Percentiles rank a stretch among this genome's conserved stretches.
Conservation (phyloP, 2,888 invertebrate genomes). For the Callyntrura sp. region DNA sequence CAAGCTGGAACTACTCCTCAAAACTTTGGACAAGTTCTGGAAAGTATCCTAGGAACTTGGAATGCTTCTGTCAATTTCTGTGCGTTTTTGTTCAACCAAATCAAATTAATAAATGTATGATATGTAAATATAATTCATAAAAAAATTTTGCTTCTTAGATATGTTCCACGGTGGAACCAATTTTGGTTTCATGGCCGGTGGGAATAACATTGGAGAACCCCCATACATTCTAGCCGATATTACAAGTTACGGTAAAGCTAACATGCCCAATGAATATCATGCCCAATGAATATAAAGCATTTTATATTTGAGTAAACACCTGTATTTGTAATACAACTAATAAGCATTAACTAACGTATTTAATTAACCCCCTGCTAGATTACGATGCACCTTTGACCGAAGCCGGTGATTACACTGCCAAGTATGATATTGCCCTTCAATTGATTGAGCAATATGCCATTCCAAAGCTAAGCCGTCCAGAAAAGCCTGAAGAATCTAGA, state of each 20-base stretch:
- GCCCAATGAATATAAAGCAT: too few relatives aligned
- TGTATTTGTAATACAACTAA: too few relatives aligned
- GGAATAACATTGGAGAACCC: conserved; percentile 64
- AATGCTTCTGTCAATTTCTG: conserved; percentile 93
- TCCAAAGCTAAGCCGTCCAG: conserved; percentile 84
- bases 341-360: background rate
- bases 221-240: conserved; percentile 85
- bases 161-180: conserved; percentile 75
- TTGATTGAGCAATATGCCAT: conserved; percentile 84
- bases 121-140: too few relatives aligned
- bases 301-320: too few relatives aligned
- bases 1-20: conserved; percentile 52
- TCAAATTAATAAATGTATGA: too few relatives aligned
- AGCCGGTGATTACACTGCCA: conserved; percentile 87
- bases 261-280: too few relatives aligned
- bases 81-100: too few relatives aligned
- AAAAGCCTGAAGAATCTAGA: conserved; percentile 84
- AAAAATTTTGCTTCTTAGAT: too few relatives aligned
- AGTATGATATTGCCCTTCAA: conserved; percentile 85
- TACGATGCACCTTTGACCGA: conserved; percentile 87
- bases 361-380: conserved; percentile 84
- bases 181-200: conserved; percentile 79
- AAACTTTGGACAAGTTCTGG: conserved; percentile 81
- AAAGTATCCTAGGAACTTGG: conserved; percentile 83
- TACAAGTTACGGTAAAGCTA: conserved; percentile 84